Base-by-base conservation (phyloP, 2,113 vertebrate genomes). In the Polyodon spathula region DNA sequence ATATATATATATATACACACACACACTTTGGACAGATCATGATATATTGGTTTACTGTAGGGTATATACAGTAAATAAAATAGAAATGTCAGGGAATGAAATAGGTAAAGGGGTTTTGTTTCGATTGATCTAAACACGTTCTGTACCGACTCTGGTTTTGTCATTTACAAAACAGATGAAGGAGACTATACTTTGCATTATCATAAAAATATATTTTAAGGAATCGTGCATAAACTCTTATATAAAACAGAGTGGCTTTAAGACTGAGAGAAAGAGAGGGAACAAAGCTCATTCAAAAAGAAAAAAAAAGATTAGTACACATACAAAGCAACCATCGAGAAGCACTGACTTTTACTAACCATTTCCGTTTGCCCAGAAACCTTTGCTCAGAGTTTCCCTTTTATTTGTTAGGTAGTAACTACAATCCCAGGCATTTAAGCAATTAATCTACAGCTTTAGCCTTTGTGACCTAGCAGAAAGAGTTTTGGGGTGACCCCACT, bases 161-260 rank as follows among this genome's bases (percentile, higher is more conserved):
- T n/a, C n/a, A n/a, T n/a, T n/a, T n/a, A n/a, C n/a, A n/a, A n/a
- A n/a, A 6, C 6, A 54, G n/a, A 54, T 44, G 7, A 44, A 44
- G 43, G 43, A 12, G 12, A 44, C 12, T 44, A 44, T 44, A 44
- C 12, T 44, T 8, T 14, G 37, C 12, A 17, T 50, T 50, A 10
- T 14, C n/a, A 10, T 50, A 5, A 50, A 50, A 14, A 10, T 50
- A 50, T n/a, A 8, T 50, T 50, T 50, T 50, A n/a, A 12, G 5
- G 11, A 10, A 4, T 11, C 46, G n/a, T 12, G 11, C n/a, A 50
- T n/a, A 11, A 50, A 5, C 46, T 50, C 46, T 50, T 50, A 10
- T 5, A 5, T 50, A 56, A 27, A 6, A n/a, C 72, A 81, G 83
- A 87, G 83, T 84, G 84, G 82, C 85, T 86, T 89, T 86, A 85